Percentiles rank a stretch among this genome's conserved stretches.
Conservation (phyloP, 2,888 invertebrate genomes). For the Ormyrus rosae region DNA sequence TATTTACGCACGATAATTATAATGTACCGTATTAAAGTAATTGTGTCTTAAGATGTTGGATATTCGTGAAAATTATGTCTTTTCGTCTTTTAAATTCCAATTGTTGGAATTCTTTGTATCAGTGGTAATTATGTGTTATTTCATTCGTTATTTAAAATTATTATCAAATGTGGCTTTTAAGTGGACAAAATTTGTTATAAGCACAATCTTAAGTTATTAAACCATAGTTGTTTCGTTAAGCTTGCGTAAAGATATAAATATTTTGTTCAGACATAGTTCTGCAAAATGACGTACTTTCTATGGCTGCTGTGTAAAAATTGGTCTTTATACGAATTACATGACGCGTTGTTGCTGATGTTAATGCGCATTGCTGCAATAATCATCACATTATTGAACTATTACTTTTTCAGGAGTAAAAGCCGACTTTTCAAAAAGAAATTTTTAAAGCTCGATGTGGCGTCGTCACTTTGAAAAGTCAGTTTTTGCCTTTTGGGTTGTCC, state of each 20-base stretch:
- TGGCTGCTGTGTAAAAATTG: conserved; percentile 55
- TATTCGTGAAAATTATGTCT: conserved; percentile 5
- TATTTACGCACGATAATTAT: conserved; percentile 56
- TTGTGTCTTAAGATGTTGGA: conserved; percentile 52
- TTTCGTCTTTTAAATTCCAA: too few species aligned
- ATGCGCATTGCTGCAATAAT: conserved; percentile 45
- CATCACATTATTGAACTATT: conserved; percentile 14
- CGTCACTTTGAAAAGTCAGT: conserved; percentile 29
- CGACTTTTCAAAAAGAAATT: conserved; percentile 16
- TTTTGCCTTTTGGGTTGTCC: conserved; percentile 19
- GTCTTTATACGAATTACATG: conserved; percentile 49
- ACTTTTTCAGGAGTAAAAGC: conserved; percentile 44
- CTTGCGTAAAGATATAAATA: conserved; percentile 53
- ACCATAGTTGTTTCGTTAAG: conserved; percentile 56
- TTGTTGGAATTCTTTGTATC: conserved; percentile 31
- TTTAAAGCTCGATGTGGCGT: not conserved
- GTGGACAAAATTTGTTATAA: conserved; percentile 49
- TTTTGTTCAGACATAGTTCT: conserved; percentile 1
- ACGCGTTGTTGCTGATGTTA: conserved; percentile 55
- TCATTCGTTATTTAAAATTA: conserved; percentile 35
- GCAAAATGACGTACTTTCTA: conserved; percentile 42
- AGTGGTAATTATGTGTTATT: conserved; percentile 49
- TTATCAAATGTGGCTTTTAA: conserved; percentile 51
- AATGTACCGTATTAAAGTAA: conserved; percentile 48
- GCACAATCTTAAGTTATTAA: conserved; percentile 36